These are phyloP conservation scores for Sus cebifrons DNA, from an alignment of 2,797 vertebrate species.

Conservation along the genomic window DNA sequence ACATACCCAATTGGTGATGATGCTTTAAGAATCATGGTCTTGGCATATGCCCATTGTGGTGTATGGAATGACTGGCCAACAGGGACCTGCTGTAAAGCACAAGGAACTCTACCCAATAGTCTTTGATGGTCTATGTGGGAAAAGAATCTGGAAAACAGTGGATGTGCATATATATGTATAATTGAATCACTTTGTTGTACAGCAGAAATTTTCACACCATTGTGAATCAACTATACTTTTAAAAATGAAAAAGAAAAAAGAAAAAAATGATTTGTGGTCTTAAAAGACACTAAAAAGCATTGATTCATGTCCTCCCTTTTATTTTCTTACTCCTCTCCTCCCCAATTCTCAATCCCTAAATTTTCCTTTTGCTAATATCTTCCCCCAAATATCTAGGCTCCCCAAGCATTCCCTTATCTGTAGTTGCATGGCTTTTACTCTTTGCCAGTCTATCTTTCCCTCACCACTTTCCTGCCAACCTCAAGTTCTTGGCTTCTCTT, in stretches of 20 bases:
- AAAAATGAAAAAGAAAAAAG: too few relatives aligned
- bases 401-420: background rate
- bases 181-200: too few relatives aligned
- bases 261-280: background rate
- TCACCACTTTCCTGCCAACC: background rate
- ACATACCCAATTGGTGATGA: background rate
- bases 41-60: background rate
- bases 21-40: background rate
- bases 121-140: too few relatives aligned
- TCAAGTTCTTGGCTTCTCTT: background rate
- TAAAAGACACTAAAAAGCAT: background rate
- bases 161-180: too few relatives aligned
- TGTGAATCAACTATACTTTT: too few relatives aligned
- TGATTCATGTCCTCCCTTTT: background rate
- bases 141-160: too few relatives aligned
- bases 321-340: background rate
- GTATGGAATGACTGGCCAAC: too few relatives aligned
- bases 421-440: background rate
- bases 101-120: too few relatives aligned
- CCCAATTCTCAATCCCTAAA: background rate
- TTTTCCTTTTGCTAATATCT: background rate
- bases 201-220: too few relatives aligned
- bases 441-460: background rate
- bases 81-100: too few relatives aligned
- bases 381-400: background rate